phyloP scores from a whole-genome alignment of 2,113 vertebrate species.

The Melierax canorus region DNA sequence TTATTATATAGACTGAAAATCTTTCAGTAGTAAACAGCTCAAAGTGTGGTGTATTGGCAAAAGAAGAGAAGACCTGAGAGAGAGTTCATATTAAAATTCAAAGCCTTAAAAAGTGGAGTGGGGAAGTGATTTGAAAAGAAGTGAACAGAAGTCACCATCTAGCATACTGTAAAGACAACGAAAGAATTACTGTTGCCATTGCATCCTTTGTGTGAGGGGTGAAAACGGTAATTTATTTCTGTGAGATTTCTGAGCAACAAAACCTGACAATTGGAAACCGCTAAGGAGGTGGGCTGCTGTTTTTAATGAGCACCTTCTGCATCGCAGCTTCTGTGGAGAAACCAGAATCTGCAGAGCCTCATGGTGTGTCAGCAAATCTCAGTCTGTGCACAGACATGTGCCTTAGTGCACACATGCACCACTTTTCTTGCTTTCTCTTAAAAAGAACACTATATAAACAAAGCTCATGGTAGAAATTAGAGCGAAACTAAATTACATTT shows the following conservation, averaged over 20 bases:
- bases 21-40: neutral
- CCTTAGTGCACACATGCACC: neutral
- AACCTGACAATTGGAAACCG: slow-evolving; percentile 7
- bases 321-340: neutral
- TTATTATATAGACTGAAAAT: neutral
- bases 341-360: neutral
- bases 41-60: neutral
- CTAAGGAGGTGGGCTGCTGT: neutral
- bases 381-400: neutral
- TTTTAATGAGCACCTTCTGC: slow-evolving; percentile 48
- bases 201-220: neutral
- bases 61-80: neutral
- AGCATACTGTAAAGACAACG: neutral
- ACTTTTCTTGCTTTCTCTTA: neutral
- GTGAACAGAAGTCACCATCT: neutral
- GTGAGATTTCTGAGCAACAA: slow-evolving; percentile 28
- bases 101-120: slow-evolving; percentile 34
- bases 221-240: slow-evolving; percentile 45
- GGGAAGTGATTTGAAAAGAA: slow-evolving; percentile 14
- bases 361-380: neutral
- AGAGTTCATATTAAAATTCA: slow-evolving; percentile 52
- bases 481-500: neutral
- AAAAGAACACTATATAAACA: neutral
- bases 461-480: neutral
- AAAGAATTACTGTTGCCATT: slow-evolving; percentile 45